Conservation (phyloP, 2,888 invertebrate genomes). For the Thyatira batis region DNA sequence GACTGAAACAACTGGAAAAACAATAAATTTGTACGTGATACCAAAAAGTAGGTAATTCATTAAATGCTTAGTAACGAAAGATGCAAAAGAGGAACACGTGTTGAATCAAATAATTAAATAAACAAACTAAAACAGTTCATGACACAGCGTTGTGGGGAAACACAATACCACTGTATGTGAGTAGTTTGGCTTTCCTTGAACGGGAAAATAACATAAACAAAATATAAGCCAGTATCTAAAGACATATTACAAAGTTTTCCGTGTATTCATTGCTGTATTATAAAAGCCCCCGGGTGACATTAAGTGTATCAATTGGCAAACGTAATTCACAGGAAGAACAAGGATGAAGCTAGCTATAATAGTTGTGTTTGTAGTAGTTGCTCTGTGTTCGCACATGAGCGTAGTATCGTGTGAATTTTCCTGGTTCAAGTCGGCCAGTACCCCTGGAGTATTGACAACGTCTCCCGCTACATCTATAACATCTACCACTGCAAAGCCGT, state of each 20-base stretch:
- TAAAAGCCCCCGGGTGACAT: not conserved
- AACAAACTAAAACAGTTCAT: too few species aligned
- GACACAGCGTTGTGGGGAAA: not conserved
- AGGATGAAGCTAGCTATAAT: constrained; percentile 37
- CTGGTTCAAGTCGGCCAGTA: constrained; percentile 7
- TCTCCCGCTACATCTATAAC: constrained; percentile 29
- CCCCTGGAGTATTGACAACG: constrained; percentile 14
- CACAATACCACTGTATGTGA: not conserved
- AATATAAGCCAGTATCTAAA: not conserved
- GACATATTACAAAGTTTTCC: not conserved
- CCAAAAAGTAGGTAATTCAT: too few species aligned
- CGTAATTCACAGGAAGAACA: not conserved
- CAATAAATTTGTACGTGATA: too few species aligned
- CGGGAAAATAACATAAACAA: not conserved
- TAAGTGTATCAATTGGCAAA: not conserved
- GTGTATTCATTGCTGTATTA: not conserved
- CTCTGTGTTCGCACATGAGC: constrained; percentile 28
- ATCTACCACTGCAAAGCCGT: constrained; percentile 46
- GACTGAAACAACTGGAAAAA: too few species aligned
- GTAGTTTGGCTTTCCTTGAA: not conserved
- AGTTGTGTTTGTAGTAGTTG: constrained; percentile 24
- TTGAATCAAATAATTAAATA: too few species aligned
- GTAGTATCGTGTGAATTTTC: constrained; percentile 21
- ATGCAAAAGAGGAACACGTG: too few species aligned
- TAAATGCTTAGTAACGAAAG: too few species aligned